Evolutionary conservation across 1,140 invertebrate species (phyloP), one percentile per base, ranked within the genome.

Genomic region (Acromyrmex heyeri): DNA sequence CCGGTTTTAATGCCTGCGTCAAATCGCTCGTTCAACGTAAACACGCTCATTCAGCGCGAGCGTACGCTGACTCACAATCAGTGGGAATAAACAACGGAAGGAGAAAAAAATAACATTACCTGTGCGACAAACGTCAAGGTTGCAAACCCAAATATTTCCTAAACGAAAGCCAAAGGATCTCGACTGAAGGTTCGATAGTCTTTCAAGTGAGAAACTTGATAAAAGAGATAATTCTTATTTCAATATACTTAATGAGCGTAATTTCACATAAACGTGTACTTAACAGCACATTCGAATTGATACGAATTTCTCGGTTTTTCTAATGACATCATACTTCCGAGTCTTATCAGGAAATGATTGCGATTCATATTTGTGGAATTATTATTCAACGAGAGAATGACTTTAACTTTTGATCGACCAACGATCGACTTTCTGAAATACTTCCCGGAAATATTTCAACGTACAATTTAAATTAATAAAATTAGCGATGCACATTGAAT

Each of bases 21-120:
- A 78, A 78, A 78, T 78, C 59, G 14, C 48, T 67, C 76, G 16
- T 79, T 53, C 61, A 53, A 64, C 44, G 18, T 64, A 50, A 48
- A 78, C 44, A 76, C 16, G 30, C 21, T 62, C 75, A 62, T 62
- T 62, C 75, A 61, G 16, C 24, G n/a, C 55, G 55, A 27, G 14
- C 6, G 34, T 14, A 14, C 50, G 30, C 21, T 77, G 57, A 62
- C 57, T 77, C 38, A 50, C 3, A 50, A 50, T 50, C 48, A 48
- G 53, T 61, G 44, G 12, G 14, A 79, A 53, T 21, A 79, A 67
- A 67, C n/a, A 53, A 57, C 55, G n/a, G n/a, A 18, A 27, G 53
- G 0, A 6, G 24, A 16, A 18, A 30, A 44, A 73, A 34, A 21
- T 4, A 27, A n/a, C 55, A 18, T n/a, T n/a, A 10, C n/a, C 21